Percentiles rank a stretch among this genome's conserved stretches.
phyloP scores from a whole-genome alignment of 30 jellyfish, hydroid and myxozoan genomes.

The Pseudorhiza aurosa region DNA sequence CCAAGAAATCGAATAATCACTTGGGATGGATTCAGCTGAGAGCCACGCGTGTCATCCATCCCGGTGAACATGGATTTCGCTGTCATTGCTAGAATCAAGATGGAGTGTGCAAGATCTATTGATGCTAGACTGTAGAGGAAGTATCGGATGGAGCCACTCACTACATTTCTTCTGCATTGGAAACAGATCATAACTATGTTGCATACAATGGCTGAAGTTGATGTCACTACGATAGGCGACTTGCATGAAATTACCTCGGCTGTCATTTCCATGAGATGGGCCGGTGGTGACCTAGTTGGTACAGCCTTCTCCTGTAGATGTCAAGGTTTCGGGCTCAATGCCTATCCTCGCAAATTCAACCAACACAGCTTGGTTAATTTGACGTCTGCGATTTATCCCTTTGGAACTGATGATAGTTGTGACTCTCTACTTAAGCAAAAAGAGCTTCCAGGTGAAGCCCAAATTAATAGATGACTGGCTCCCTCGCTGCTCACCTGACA shows the following conservation, averaged over 20 bases:
- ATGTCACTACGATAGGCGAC: neutral
- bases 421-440: too few species aligned
- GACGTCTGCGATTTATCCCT: too few species aligned
- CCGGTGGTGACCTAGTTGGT: too few species aligned
- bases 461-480: too few species aligned
- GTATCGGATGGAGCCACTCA: constrained; percentile 4
- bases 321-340: too few species aligned
- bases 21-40: neutral
- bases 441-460: too few species aligned
- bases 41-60: neutral
- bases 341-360: too few species aligned
- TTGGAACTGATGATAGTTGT: too few species aligned
- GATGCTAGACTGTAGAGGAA: neutral
- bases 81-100: neutral
- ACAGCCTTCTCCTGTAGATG: too few species aligned
- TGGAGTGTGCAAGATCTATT: neutral
- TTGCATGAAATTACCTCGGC: neutral
- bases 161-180: neutral
- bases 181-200: neutral
- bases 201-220: constrained; percentile 1
- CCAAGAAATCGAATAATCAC: neutral
- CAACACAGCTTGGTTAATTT: too few species aligned
- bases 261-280: neutral
- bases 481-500: too few species aligned
- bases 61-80: neutral